These are phyloP conservation scores for Leucoptera coffeella DNA, from an alignment of 2,888 invertebrate species.

Conservation along the genomic window DNA sequence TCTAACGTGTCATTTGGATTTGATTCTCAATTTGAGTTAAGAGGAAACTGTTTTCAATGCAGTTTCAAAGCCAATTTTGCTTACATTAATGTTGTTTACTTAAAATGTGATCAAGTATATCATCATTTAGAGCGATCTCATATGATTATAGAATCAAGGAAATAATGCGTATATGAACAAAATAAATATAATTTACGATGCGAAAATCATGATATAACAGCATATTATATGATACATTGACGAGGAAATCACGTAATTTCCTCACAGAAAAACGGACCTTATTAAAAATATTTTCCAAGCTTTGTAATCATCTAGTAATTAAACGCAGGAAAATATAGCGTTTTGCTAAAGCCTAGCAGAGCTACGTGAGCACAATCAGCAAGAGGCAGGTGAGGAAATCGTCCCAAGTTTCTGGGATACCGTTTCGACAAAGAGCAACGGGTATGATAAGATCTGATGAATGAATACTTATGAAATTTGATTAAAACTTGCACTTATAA, in stretches of 20 bases:
- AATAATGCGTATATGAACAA: no score
- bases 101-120: no score
- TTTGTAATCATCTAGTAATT: constrained; percentile 2
- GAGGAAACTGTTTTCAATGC: no score
- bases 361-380: constrained; percentile 36
- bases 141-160: no score
- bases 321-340: constrained; percentile 12
- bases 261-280: neutral
- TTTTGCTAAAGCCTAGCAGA: constrained; percentile 10
- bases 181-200: neutral
- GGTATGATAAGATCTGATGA: neutral
- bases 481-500: no score
- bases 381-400: constrained; percentile 30
- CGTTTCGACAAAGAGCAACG: constrained; percentile 2
- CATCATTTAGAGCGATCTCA: no score
- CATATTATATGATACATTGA: no score
- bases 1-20: neutral
- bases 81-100: no score
- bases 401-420: constrained; percentile 10
- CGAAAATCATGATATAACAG: no score
- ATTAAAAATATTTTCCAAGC: neutral
- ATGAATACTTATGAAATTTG: neutral
- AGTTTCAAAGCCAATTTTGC: no score
- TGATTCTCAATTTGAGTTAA: neutral
- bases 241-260: neutral